Percentiles rank a stretch among this genome's conserved stretches.
Evolutionary conservation across 2,113 vertebrate genomes (phyloP).

Genomic region (Malurus alboscapulatus): DNA sequence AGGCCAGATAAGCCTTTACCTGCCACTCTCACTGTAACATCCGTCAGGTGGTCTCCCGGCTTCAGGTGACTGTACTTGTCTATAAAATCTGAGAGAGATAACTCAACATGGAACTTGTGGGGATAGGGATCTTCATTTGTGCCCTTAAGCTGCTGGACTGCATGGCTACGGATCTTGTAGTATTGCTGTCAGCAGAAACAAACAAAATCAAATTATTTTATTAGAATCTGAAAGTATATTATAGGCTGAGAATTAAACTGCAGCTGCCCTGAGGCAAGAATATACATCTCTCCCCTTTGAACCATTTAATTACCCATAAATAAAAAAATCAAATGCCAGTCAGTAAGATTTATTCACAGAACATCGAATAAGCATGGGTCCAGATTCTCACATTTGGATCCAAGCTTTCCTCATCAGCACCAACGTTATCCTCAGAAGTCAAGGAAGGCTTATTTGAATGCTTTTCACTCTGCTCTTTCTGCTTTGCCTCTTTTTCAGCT

Average conservation of each 20-base stretch:
- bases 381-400: conserved; percentile 89
- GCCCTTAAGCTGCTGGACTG: conserved; percentile 87
- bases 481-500: conserved; percentile 90
- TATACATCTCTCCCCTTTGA: neutral
- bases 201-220: neutral
- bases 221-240: neutral
- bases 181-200: conserved; percentile 85
- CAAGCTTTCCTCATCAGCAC: conserved; percentile 87
- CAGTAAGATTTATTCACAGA: neutral
- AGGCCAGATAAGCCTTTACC: conserved; percentile 71
- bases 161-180: conserved; percentile 93
- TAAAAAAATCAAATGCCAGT: neutral
- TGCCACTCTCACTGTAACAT: conserved; percentile 82
- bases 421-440: conserved; percentile 49
- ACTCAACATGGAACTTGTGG: conserved; percentile 91
- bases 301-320: neutral
- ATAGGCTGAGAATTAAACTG: neutral
- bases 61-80: conserved; percentile 86
- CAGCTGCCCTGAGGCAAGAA: neutral
- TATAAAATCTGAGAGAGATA: conserved; percentile 91
- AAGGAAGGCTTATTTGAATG: conserved; percentile 16
- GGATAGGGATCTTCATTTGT: conserved; percentile 92
- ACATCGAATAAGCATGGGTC: neutral
- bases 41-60: conserved; percentile 87
- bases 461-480: conserved; percentile 81